Evolutionary conservation across 2,888 invertebrate species (phyloP).

Genomic region (Alloscopus bannaensis): DNA sequence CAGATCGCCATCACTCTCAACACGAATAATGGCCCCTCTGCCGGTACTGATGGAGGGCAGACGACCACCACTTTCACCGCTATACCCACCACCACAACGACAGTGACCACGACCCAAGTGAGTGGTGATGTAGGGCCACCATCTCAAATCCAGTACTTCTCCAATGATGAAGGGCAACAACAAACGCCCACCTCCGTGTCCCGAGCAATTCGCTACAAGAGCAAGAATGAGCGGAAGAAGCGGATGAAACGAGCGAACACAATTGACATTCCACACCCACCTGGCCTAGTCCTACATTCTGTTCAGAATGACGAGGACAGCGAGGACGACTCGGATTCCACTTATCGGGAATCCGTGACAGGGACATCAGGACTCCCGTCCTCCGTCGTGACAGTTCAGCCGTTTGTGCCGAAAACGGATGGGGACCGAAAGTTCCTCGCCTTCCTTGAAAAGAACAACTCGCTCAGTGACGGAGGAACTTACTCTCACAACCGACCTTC

Average conservation of each 20-base stretch:
- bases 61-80: conserved; percentile 28
- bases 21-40: conserved; percentile 64
- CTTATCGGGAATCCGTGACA: conserved; percentile 30
- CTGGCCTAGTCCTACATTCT: conserved; percentile 76
- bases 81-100: conserved; percentile 24
- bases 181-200: conserved; percentile 48
- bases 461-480: conserved; percentile 18
- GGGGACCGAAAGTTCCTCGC: conserved; percentile 90
- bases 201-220: conserved; percentile 70
- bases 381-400: conserved; percentile 73
- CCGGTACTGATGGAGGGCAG: conserved; percentile 17
- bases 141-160: conserved; percentile 17
- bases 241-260: conserved; percentile 93
- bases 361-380: conserved; percentile 71
- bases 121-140: conserved; percentile 34
- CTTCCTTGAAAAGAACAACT: conserved; percentile 85
- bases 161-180: conserved; percentile 60
- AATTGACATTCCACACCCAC: conserved; percentile 88
- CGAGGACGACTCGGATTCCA: conserved; percentile 75
- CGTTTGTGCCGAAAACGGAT: conserved; percentile 86
- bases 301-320: conserved; percentile 75
- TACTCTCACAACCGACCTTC: conserved; percentile 74
- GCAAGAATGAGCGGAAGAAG: conserved; percentile 80
- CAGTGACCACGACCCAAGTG: conserved; percentile 40
- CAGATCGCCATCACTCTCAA: conserved; percentile 73